Base-by-base conservation (phyloP, 30 jellyfish, hydroid and myxozoan species). In the Chrysaora quinquecirrha region DNA sequence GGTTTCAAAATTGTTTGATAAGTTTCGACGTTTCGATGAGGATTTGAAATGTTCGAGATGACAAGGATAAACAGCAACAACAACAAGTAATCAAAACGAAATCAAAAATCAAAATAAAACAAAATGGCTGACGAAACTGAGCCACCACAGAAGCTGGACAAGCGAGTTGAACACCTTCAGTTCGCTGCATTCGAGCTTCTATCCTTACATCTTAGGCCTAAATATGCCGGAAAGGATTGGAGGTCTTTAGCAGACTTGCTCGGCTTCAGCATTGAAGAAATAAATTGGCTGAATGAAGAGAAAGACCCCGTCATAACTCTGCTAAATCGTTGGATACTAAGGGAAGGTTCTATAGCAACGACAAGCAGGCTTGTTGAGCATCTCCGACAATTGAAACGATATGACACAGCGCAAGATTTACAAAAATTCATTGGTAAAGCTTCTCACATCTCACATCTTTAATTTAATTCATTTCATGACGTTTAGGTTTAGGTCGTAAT, bases 181-280 rank as follows among this genome's bases (percentile, higher is more conserved):
- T 52, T 52, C 21, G 85, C 62, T 18, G 92, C 92, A 19, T 69
- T 48, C 50, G 80, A 52, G 21, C 71, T 34, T 49, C 77, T 89
- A 3, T 89, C 97, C 6, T 52, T 19, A 7, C 89, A 71, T 32
- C 64, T 89, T 22, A 70, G 62, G 69, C 97, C 91, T 1, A 23
- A 50, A 24, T 3, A 18, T 20, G 21, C 35, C 2, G 94, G 94
- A n/a, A 81, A 50, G 38, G 97, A 89, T 68, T 89, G 97, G 97
- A 64, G 79, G 38, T 58, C 90, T 12, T 63, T 89, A 31, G 97
- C 97, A n/a, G 97, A 60, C 73, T 31, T 30, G 0, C 23, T 89
- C 34, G 94, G 86, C 0, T 73, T 89, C 52, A 71, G 81, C 22
- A 7, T 62, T 20, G 97, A 89, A 54, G 97, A 80, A 34, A 78